Base-by-base conservation (phyloP, 2,113 vertebrate genomes). In the Indicator indicator region DNA sequence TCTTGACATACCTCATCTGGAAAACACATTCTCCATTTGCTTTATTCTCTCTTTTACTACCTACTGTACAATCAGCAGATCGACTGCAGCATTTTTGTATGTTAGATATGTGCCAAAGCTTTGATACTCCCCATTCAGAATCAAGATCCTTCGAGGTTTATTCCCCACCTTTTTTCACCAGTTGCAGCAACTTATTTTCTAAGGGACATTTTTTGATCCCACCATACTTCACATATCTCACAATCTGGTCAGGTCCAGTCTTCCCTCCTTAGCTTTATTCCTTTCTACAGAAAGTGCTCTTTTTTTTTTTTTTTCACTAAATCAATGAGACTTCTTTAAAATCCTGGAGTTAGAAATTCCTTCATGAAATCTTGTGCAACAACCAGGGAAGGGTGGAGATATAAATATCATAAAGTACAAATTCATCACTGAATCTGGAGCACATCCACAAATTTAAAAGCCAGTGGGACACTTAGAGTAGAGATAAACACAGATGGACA, bases 401-500 rank as follows among this genome's bases (percentile, higher is more conserved):
- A 91, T 65, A 94, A 96, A 91, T 95, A 95, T 85, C 54, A 81
- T 69, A 36, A 83, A 90, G 70, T 91, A 81, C 83, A 94, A 95
- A 95, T 83, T 86, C 88, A 90, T 91, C 79, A 83, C 27, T 4
- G 24, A 78, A 75, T 83, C 89, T 97, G 96, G 96, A 95, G 79
- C 33, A 58, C 38, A 86, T 95, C 91, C 96, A 95, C 44, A 50
- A 84, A 93, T 86, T 81, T 95, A 86, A 95, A 93, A 82, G 85
- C 91, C 54, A 0, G 6, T 62, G 88, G 91, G 93, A 97, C 79
- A 68, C 94, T 93, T 76, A 59, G 54, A 78, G 65, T 68, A 91
- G 82, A 89, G 78, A 97, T 96, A 96, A 97, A 97, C 95, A 97
- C 94, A 96, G 95, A 96, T 95, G 95, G 79, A 95, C 93, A 91